Conservation (phyloP, 2,797 vertebrate species). For the Ctenosaura bakeri region DNA sequence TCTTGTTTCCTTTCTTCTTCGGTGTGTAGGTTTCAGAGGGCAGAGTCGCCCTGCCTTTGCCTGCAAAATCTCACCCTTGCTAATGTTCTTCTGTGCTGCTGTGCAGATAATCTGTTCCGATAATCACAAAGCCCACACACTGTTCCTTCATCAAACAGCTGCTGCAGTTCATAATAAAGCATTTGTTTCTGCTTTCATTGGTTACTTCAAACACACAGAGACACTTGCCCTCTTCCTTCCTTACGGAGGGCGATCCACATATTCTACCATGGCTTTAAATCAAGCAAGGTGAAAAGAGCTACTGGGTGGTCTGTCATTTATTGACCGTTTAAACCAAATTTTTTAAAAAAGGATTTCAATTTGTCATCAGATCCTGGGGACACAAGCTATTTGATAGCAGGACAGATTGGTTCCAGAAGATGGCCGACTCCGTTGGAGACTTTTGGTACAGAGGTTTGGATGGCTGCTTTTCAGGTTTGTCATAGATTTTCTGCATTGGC, state of each 20-base stretch:
- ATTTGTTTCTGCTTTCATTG: conserved; percentile 5
- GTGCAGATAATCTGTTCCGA: background rate
- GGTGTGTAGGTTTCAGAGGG: background rate
- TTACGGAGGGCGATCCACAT: background rate
- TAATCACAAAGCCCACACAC: background rate
- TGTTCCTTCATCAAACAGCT: background rate
- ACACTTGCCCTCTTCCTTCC: too few relatives aligned
- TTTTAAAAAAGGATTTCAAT: too few relatives aligned
- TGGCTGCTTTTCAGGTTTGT: too few relatives aligned
- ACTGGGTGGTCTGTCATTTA: background rate
- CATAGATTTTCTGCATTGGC: too few relatives aligned
- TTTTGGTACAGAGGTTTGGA: too few relatives aligned
- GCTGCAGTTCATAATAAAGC: background rate
- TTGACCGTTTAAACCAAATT: too few relatives aligned
- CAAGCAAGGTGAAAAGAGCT: background rate
- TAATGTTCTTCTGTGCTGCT: background rate
- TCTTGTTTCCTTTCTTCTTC: background rate
- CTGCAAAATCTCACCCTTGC: background rate
- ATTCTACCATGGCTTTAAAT: background rate
- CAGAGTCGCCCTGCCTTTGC: too few relatives aligned
- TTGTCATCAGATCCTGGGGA: too few relatives aligned
- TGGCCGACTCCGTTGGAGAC: too few relatives aligned
- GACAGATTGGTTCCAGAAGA: too few relatives aligned
- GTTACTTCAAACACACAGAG: background rate
- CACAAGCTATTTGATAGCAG: too few relatives aligned